Base-by-base conservation (phyloP, 2,113 vertebrate genomes). In the Elachura formosa region DNA sequence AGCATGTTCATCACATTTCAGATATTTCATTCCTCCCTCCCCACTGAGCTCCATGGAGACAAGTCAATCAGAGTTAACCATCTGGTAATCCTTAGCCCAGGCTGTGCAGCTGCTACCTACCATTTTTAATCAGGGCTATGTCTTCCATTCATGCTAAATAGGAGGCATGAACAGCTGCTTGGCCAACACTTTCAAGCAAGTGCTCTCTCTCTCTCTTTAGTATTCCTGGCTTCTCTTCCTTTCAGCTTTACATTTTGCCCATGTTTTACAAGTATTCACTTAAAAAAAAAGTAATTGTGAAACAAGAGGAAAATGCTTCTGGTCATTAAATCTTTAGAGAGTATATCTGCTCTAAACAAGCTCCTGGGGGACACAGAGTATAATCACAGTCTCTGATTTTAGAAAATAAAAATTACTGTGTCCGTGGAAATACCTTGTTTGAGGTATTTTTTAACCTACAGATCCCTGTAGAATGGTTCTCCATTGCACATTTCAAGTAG, bases 11-110 rank as follows among this genome's bases (percentile, higher is more conserved):
- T 96, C 95, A 97, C 95, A 97, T 93, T 96, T 97, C 77, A 85
- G 76, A 85, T 95, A 94, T 85, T 93, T 89, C 91, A 87, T 93
- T 75, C 92, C 95, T 96, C 95, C 92, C 95, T 92, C 91, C 89
- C 93, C 72, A 95, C 81, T 40, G 87, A 96, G 97, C 92, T 97
- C 96, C 62, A 58, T 97, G 97, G 97, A 98, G 97, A 97, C 97
- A 95, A 97, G 97, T 97, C 97, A 97, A 97, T 97, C 94, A 96
- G 94, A 97, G 94, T 85, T 96, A 96, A 96, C 98, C 98, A 98
- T 98, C 97, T 98, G 98, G 97, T 95, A 95, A 94, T 94, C 96
- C 96, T 98, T 97, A 97, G 97, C 96, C 94, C 94, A 97, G 98
- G 95, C 93, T 93, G 93, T 97, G 96, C 98, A 98, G 97, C 98